A percentile compares a stretch with the other conserved stretches of the same genome.
phyloP scores from a whole-genome alignment of 1,140 invertebrate species.

The Pygmarrhopalites habei region DNA sequence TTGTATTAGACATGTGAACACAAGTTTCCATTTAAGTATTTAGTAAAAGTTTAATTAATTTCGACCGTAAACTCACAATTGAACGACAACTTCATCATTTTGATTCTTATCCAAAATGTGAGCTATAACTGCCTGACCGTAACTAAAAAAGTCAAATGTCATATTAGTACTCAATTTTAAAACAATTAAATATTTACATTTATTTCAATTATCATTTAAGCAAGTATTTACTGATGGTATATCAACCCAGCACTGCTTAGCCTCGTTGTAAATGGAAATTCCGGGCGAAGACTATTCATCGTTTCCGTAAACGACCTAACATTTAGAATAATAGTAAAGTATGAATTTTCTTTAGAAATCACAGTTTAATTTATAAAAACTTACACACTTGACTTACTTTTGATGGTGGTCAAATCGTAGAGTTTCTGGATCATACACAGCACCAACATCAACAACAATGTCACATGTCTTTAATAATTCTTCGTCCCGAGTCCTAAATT shows the following conservation, averaged over 20 bases:
- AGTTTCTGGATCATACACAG: constrained; percentile 65
- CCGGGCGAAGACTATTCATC: constrained; percentile 52
- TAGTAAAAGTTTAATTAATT: too few relatives aligned
- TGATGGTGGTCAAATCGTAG: constrained; percentile 94
- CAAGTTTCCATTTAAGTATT: too few relatives aligned
- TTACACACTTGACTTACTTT: constrained; percentile 47
- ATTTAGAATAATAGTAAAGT: too few relatives aligned
- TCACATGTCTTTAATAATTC: constrained; percentile 71
- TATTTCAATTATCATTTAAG: too few relatives aligned
- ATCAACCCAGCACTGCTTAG: constrained; percentile 92
- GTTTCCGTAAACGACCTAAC: constrained; percentile 61
- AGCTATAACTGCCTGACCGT: constrained; percentile 72
- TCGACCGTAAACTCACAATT: too few relatives aligned
- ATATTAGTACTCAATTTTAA: too few relatives aligned
- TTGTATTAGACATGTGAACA: too few relatives aligned
- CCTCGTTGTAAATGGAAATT: constrained; percentile 55
- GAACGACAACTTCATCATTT: constrained; percentile 46
- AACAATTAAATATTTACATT: too few relatives aligned
- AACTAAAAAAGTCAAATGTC: too few relatives aligned
- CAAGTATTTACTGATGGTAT: too few relatives aligned
- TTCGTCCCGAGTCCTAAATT: constrained; percentile 54
- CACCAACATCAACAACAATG: constrained; percentile 95
- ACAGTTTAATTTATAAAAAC: background rate
- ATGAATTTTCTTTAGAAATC: background rate
- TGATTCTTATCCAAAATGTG: constrained; percentile 48